Percentiles rank a stretch among this genome's conserved stretches.
These are phyloP conservation scores for Baronia brevicornis DNA, from an alignment of 2,888 invertebrate species.

Conservation along the genomic window DNA sequence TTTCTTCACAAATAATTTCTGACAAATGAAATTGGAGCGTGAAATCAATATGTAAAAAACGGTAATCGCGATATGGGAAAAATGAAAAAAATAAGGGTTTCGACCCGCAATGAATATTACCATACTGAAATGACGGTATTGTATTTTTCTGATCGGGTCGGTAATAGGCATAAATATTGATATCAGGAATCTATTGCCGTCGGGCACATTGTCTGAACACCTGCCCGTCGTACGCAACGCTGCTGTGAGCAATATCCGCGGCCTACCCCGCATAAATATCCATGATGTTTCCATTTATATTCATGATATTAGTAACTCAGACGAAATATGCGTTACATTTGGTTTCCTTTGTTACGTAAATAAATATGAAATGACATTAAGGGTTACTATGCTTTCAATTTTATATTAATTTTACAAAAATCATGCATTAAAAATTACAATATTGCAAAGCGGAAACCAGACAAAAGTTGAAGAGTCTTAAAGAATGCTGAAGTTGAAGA, in stretches of 20 bases:
- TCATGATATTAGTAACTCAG: constrained; percentile 68
- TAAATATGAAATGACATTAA: constrained; percentile 34
- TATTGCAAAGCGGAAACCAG: too few species aligned
- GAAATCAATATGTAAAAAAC: constrained; percentile 9
- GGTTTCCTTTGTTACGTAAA: constrained; percentile 66
- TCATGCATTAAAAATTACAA: constrained; percentile 2
- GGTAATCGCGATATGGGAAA: constrained; percentile 5
- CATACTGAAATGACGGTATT: constrained; percentile 35
- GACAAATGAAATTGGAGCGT: constrained; percentile 5
- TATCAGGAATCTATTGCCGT: constrained; percentile 64
- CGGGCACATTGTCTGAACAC: constrained; percentile 69
- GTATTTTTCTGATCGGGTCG: constrained; percentile 52
- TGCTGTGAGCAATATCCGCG: constrained; percentile 57
- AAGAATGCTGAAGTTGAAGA: too few species aligned
- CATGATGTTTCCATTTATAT: constrained; percentile 73
- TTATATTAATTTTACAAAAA: constrained; percentile 2
- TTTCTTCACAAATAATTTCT: constrained; percentile 3
- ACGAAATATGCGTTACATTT: constrained; percentile 60
- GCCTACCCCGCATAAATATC: constrained; percentile 65
- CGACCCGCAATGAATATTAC: constrained; percentile 23
- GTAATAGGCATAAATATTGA: constrained; percentile 70
- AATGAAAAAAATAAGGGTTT: constrained; percentile 19
- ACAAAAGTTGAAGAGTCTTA: too few species aligned
- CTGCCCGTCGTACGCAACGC: constrained; percentile 44
- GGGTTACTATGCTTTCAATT: constrained; percentile 7